Evolutionary conservation across 2,888 invertebrate species (phyloP).

Genomic region (Choreutis nemorana): DNA sequence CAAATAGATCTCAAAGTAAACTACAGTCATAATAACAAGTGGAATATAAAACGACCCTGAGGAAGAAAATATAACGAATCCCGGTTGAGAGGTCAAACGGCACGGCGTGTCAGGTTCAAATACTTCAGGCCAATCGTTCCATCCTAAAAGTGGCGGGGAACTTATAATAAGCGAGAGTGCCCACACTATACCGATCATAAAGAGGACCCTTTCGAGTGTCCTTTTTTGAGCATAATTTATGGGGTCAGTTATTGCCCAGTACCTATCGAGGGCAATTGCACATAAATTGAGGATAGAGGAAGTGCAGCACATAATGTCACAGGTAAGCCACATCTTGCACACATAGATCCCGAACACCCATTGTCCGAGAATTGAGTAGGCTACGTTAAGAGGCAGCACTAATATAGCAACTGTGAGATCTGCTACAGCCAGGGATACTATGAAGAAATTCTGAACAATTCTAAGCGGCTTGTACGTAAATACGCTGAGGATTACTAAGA

Average conservation of each 20-base stretch:
- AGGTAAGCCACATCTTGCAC: slow-evolving; percentile 95
- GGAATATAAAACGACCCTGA: slow-evolving; percentile 96
- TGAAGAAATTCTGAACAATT: slow-evolving; percentile 96
- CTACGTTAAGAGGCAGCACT: slow-evolving; percentile 92
- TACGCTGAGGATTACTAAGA: slow-evolving; percentile 93
- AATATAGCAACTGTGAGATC: slow-evolving; percentile 90
- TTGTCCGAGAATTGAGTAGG: slow-evolving; percentile 86
- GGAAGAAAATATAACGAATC: slow-evolving; percentile 92
- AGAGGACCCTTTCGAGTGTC: slow-evolving; percentile 82
- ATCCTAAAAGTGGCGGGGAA: slow-evolving; percentile 89
- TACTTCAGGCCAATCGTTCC: slow-evolving; percentile 94
- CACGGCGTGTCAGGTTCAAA: slow-evolving; percentile 82
- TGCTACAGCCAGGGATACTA: slow-evolving; percentile 93
- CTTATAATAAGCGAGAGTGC: slow-evolving; percentile 84
- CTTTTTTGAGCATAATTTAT: slow-evolving; percentile 94
- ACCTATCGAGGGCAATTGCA: slow-evolving; percentile 94
- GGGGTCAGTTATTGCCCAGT: slow-evolving; percentile 94
- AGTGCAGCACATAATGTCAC: slow-evolving; percentile 95
- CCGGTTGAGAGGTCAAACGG: slow-evolving; percentile 84
- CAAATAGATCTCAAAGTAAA: slow-evolving; percentile 94
- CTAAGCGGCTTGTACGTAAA: slow-evolving; percentile 93
- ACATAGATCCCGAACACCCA: slow-evolving; percentile 94
- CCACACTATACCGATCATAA: slow-evolving; percentile 91
- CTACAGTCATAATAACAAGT: slow-evolving; percentile 92
- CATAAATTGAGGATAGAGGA: slow-evolving; percentile 94